Evolutionary conservation across 2,797 vertebrate genomes (phyloP).

Genomic region (Hoplostethus atlanticus): DNA sequence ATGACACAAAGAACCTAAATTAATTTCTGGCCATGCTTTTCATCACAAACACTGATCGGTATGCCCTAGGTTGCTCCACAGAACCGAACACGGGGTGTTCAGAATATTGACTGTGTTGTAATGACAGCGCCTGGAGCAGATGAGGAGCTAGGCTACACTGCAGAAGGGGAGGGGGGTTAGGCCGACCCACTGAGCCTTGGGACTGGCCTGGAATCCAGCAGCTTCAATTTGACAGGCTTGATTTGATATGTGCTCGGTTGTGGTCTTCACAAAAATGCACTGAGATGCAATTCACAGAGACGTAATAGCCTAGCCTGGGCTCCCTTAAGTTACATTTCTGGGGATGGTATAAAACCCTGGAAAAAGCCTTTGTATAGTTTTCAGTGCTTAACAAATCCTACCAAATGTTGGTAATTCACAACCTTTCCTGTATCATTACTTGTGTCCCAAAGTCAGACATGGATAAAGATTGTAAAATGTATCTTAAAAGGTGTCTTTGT

Average conservation of each 20-base stretch:
- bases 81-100: conserved; percentile 24
- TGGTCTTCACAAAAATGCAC: conserved; percentile 49
- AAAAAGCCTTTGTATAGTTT: conserved; percentile 47
- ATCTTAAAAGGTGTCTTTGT: conserved; percentile 9
- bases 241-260: conserved; percentile 51
- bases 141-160: conserved; percentile 36
- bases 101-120: conserved; percentile 47
- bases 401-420: conserved; percentile 31
- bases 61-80: conserved; percentile 27
- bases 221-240: conserved; percentile 62
- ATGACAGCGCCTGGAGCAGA: conserved; percentile 48
- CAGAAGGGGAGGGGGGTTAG: conserved; percentile 23
- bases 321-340: conserved; percentile 50
- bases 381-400: conserved; percentile 16
- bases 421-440: conserved; percentile 19
- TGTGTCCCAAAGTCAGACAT: conserved; percentile 14
- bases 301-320: neutral
- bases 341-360: conserved; percentile 39
- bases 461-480: conserved; percentile 11
- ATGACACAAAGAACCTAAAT: conserved; percentile 31
- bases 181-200: conserved; percentile 31
- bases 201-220: conserved; percentile 49
- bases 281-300: conserved; percentile 49
- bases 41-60: conserved; percentile 34
- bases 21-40: conserved; percentile 40